Base-by-base conservation (phyloP, 2,888 invertebrate species). In the Sylvicola cinctus region DNA sequence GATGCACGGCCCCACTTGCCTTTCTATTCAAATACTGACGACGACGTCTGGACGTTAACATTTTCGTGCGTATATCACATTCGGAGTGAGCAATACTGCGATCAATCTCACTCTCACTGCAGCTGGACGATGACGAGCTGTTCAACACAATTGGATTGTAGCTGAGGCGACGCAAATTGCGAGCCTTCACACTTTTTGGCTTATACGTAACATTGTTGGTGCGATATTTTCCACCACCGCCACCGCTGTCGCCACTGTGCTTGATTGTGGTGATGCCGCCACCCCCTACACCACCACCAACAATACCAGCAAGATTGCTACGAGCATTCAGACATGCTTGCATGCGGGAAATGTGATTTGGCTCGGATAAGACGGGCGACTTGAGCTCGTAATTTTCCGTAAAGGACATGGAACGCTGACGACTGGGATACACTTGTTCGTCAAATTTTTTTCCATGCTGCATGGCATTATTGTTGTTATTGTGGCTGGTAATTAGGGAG, bases 111-210 rank as follows among this genome's bases (percentile, higher is more conserved):
- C 60, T 61, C 40, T 65, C 66, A 37, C 55, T 57, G 40, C 58
- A 62, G 37, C 63, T 63, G 16, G 66, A 64, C 27, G 66, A 65
- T 38, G 63, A 63, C 36, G 63, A 62, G 16, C 62, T 61, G 41
- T 63, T 63, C 36, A 62, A 52, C 5, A 61, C 62, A 45, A 62
- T 61, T 16, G 68, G 68, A 51, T 68, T 68, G 44, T 68, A 68
- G 40, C 66, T 66, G 40, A 67, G 58, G 10, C 68, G 52, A 4
- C 63, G 49, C 10, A 60, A 48, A 29, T 67, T 68, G 29, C 68
- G 57, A 34, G 68, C 67, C 33, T 63, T 56, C 27, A 66, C 55
- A 31, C 65, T 65, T 32, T 63, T 62, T 10, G 58, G 54, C 33
- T 57, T 58, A 39, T 54, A 55, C 11, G 36, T 34, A 31, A 39